Conservation (phyloP, 2,888 invertebrate genomes). For the Torymus tubicola region DNA sequence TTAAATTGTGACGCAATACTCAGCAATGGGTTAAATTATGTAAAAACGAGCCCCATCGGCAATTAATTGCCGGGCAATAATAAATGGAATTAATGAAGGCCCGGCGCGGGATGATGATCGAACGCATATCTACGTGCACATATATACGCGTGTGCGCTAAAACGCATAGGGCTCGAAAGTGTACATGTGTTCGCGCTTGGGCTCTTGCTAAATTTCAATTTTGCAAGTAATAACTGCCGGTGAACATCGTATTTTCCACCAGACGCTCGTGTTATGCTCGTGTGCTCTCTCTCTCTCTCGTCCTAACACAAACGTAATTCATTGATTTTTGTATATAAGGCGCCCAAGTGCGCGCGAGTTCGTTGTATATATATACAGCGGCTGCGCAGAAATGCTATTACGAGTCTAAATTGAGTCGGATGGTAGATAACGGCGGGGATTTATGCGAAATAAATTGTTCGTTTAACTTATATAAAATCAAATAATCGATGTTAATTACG, state of each 20-base stretch:
- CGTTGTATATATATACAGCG: too few species aligned
- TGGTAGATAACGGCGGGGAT: not conserved
- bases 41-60: slow-evolving; percentile 18
- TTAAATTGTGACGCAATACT: not conserved
- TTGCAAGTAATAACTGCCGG: slow-evolving; percentile 46
- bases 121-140: slow-evolving; percentile 1
- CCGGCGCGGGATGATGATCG: slow-evolving; percentile 38
- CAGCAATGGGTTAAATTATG: slow-evolving; percentile 18
- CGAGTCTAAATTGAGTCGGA: not conserved
- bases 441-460: too few species aligned
- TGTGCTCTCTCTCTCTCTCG: not conserved
- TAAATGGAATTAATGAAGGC: slow-evolving; percentile 34
- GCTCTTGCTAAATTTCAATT: slow-evolving; percentile 49
- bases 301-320: slow-evolving; percentile 3
- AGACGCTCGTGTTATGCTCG: slow-evolving; percentile 4
- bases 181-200: slow-evolving; percentile 2
- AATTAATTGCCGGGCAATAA: slow-evolving; percentile 24
- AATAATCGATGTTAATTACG: too few species aligned
- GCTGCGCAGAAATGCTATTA: not conserved
- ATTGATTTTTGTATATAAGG: not conserved
- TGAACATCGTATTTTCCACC: slow-evolving; percentile 26
- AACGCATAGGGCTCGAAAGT: slow-evolving; percentile 19
- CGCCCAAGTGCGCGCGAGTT: too few species aligned
- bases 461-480: too few species aligned
- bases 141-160: not conserved